A percentile compares a stretch with the other conserved stretches of the same genome.
Conservation (phyloP, 2,113 vertebrate genomes). For the Ochotona princeps region DNA sequence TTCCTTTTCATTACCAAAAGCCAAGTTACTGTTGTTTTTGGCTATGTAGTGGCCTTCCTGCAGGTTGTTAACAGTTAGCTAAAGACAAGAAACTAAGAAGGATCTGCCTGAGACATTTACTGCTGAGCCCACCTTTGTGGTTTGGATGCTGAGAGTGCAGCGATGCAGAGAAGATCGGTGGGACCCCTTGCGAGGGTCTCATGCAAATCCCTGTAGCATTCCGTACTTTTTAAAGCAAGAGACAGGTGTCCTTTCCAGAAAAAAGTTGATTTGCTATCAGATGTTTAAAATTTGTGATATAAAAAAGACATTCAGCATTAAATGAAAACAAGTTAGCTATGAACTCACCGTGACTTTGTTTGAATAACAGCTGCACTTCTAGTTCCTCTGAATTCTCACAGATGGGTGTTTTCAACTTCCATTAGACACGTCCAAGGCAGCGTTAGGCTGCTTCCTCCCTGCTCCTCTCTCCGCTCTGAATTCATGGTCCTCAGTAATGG, state of each 20-base stretch:
- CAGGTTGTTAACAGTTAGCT: conserved; percentile 41
- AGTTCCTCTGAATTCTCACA: conserved; percentile 36
- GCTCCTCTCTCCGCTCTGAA: background rate
- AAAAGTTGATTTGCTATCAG: conserved; percentile 41
- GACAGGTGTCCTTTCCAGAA: background rate
- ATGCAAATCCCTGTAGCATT: too few species aligned
- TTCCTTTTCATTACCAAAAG: conserved; percentile 52
- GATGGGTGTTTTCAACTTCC: conserved; percentile 6
- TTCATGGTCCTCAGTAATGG: background rate
- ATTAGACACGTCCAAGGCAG: background rate
- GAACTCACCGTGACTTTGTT: background rate
- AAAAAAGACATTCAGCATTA: conserved; percentile 32
- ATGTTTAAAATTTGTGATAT: conserved; percentile 23
- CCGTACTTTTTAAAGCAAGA: too few species aligned
- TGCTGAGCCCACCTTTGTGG: too few species aligned
- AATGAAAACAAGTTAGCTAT: conserved; percentile 22
- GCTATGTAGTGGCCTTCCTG: conserved; percentile 63
- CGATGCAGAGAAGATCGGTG: too few species aligned
- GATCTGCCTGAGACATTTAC: background rate
- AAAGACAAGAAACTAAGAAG: conserved; percentile 44
- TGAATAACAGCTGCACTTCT: background rate
- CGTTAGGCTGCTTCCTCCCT: background rate
- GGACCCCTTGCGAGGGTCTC: too few species aligned
- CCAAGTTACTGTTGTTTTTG: conserved; percentile 69
- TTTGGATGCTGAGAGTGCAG: too few species aligned